Evolutionary conservation across 23 tunicate species (phyloP).

Genomic region (Corella eumyota): DNA sequence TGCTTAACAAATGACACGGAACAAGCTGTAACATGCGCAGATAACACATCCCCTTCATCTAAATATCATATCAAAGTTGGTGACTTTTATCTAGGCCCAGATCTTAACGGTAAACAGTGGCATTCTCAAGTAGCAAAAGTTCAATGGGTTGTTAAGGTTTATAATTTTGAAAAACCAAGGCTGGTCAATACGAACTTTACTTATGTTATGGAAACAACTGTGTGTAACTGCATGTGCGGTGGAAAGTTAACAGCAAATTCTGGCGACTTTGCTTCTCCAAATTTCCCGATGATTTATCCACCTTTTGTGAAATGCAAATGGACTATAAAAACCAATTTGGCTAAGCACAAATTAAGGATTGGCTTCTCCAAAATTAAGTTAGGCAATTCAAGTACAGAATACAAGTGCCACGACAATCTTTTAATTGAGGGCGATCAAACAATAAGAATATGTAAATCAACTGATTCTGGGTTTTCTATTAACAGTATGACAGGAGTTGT

Average conservation of each 20-base stretch:
- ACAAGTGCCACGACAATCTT: too few species aligned
- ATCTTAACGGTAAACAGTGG: not conserved
- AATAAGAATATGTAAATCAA: too few species aligned
- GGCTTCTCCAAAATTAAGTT: not conserved
- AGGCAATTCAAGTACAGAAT: too few species aligned
- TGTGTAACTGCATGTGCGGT: conserved; percentile 32
- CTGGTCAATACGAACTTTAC: too few species aligned
- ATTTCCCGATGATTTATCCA: conserved; percentile 20
- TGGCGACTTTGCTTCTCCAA: conserved; percentile 29
- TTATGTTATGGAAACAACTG: not conserved
- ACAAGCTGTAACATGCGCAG: conserved; percentile 20
- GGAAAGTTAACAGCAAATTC: not conserved
- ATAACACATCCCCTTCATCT: not conserved
- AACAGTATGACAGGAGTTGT: too few species aligned
- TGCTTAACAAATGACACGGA: conserved; percentile 7
- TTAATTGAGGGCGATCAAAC: too few species aligned
- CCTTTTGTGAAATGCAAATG: conserved; percentile 8
- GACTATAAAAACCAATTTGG: not conserved
- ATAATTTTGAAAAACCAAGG: too few species aligned
- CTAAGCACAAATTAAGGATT: not conserved
- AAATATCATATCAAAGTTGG: conserved; percentile 1
- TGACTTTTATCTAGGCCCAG: not conserved
- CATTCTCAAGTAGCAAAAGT: not conserved
- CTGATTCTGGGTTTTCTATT: too few species aligned
- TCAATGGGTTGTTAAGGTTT: too few species aligned